Evolutionary conservation across 2,113 vertebrate genomes (phyloP).

Genomic region (Neopipo cinnamomea): DNA sequence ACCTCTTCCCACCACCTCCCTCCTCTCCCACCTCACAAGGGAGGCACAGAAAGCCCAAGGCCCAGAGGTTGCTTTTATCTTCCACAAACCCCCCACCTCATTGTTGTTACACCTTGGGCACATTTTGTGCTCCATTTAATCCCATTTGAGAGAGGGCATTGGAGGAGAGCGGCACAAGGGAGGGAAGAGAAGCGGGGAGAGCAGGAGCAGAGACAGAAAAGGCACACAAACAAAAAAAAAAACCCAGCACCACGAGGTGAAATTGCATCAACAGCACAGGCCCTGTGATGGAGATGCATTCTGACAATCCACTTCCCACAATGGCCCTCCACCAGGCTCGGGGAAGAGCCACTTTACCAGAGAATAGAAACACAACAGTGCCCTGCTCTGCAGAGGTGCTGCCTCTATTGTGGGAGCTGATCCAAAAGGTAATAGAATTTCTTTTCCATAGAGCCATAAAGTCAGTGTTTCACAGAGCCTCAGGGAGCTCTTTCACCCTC

Average conservation of each 20-base stretch:
- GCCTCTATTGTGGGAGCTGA: not conserved
- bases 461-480: not conserved
- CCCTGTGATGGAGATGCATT: not conserved
- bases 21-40: not conserved
- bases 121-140: constrained; percentile 63
- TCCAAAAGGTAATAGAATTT: not conserved
- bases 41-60: not conserved
- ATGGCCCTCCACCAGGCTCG: constrained; percentile 1
- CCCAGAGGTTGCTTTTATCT: not conserved
- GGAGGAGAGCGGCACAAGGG: not conserved
- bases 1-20: not conserved
- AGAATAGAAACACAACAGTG: constrained; percentile 1
- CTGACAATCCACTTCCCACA: constrained; percentile 39
- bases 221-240: not conserved
- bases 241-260: not conserved
- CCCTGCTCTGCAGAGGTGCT: not conserved
- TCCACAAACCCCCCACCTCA: not conserved
- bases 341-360: constrained; percentile 42
- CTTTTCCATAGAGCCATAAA: not conserved
- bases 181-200: not conserved
- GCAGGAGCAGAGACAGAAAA: not conserved
- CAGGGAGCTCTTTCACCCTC: not conserved
- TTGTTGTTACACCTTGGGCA: not conserved
- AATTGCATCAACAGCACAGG: constrained; percentile 18
- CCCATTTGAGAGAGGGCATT: constrained; percentile 27